These are phyloP conservation scores for Bombus superbus DNA, from an alignment of 1,140 invertebrate species.

Conservation along the genomic window DNA sequence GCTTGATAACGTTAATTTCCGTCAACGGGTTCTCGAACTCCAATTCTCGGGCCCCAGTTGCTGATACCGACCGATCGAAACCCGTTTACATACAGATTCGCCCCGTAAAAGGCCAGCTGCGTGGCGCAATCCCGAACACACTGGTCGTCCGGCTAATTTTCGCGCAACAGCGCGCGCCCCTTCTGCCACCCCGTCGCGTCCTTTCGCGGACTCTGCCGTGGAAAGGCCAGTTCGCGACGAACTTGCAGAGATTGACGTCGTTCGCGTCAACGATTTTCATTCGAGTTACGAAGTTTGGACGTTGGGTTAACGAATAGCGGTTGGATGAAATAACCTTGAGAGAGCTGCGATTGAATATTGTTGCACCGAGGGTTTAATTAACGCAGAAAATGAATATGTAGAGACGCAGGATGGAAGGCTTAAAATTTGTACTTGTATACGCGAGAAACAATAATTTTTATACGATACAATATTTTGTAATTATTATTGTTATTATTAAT, in stretches of 20 bases:
- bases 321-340: neutral
- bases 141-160: constrained; percentile 58
- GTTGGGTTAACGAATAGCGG: neutral
- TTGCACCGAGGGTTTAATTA: neutral
- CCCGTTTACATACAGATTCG: constrained; percentile 70
- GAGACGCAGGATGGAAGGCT: too few species aligned
- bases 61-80: constrained; percentile 62
- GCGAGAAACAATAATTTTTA: too few species aligned
- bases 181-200: neutral
- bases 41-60: constrained; percentile 42
- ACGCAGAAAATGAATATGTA: neutral
- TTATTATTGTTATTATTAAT: too few species aligned
- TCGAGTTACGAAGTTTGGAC: neutral
- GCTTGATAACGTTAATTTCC: constrained; percentile 66
- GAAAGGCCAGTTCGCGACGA: constrained; percentile 45
- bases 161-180: constrained; percentile 51
- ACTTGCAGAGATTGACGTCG: constrained; percentile 33
- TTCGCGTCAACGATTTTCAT: constrained; percentile 39
- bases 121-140: constrained; percentile 49
- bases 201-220: constrained; percentile 10
- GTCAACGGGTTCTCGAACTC: constrained; percentile 59
- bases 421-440: too few species aligned
- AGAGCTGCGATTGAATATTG: neutral
- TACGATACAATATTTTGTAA: too few species aligned
- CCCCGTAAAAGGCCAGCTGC: constrained; percentile 67